A percentile compares a stretch with the other conserved stretches of the same genome.
Evolutionary conservation across 2,113 vertebrate species (phyloP).

Genomic region (Epinephelus lanceolatus): DNA sequence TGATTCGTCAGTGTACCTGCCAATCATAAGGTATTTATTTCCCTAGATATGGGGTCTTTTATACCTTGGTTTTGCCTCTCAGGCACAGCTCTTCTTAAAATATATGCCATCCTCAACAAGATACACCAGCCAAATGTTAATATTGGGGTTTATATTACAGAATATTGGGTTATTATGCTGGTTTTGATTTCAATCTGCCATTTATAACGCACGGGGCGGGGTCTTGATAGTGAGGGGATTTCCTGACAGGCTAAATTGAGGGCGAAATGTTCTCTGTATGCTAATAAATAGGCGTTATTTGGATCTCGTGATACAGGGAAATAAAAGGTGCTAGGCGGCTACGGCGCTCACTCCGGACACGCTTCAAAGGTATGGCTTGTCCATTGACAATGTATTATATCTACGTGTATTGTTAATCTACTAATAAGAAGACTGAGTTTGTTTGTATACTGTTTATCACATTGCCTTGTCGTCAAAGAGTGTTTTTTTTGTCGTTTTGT

Average conservation of each 20-base stretch:
- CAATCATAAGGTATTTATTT: fast-evolving
- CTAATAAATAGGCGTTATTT: slow-evolving; percentile 16
- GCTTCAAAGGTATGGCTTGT: not conserved
- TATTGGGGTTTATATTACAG: fast-evolving
- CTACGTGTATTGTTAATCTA: not conserved
- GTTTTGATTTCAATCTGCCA: not conserved
- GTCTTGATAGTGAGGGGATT: fast-evolving
- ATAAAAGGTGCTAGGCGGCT: not conserved
- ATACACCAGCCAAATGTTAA: not conserved
- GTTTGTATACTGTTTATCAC: not conserved
- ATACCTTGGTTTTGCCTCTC: not conserved
- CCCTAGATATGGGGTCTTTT: fast-evolving
- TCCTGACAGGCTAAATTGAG: slow-evolving; percentile 30
- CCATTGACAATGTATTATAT: fast-evolving
- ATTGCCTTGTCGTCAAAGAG: not conserved
- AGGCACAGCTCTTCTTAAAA: fast-evolving
- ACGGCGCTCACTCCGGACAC: fast-evolving
- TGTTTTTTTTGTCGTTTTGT: not conserved
- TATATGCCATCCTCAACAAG: fast-evolving
- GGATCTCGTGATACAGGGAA: slow-evolving; percentile 61
- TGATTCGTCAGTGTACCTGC: slow-evolving; percentile 42
- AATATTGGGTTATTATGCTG: fast-evolving
- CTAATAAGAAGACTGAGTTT: too few species aligned
- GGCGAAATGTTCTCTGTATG: fast-evolving
- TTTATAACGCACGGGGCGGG: not conserved